Evolutionary conservation across 2,888 invertebrate genomes (phyloP).

Genomic region (Drosophila aldrichi): DNA sequence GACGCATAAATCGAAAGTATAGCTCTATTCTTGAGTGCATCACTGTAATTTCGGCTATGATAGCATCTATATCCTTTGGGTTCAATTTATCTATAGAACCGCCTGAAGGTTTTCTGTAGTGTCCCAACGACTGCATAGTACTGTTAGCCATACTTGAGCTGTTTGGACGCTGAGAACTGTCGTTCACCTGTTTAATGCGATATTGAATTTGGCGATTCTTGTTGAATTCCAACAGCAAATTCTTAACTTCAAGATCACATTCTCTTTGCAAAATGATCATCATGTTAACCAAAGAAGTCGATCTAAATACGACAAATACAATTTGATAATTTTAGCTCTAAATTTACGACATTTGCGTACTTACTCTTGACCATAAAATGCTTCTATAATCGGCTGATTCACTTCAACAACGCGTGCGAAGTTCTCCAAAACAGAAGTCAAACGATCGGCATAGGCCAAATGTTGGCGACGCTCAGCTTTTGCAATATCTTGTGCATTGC

Average conservation of each 20-base stretch:
- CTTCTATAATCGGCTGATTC: constrained; percentile 95
- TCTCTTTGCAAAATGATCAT: constrained; percentile 91
- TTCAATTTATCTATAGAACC: constrained; percentile 88
- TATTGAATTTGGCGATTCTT: constrained; percentile 88
- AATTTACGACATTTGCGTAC: constrained; percentile 3
- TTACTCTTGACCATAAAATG: constrained; percentile 90
- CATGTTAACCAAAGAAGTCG: constrained; percentile 89
- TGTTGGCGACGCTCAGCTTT: constrained; percentile 90
- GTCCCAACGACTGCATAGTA: constrained; percentile 76
- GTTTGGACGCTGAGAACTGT: constrained; percentile 86
- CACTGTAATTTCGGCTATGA: constrained; percentile 95
- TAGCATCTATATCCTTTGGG: constrained; percentile 93
- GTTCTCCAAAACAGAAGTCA: constrained; percentile 93
- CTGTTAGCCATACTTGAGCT: constrained; percentile 35
- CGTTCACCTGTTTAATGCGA: constrained; percentile 88
- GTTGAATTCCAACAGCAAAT: constrained; percentile 90
- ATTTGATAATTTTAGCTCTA: no score
- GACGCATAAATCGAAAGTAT: constrained; percentile 94
- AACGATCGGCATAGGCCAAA: constrained; percentile 93
- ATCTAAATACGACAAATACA: constrained; percentile 29
- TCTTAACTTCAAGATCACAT: constrained; percentile 89
- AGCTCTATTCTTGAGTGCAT: constrained; percentile 96
- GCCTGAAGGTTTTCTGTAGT: constrained; percentile 84
- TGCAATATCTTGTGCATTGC: constrained; percentile 88
- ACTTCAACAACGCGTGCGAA: constrained; percentile 93